Evolutionary conservation across 2,113 vertebrate genomes (phyloP).

Genomic region (Pluvianellus socialis): DNA sequence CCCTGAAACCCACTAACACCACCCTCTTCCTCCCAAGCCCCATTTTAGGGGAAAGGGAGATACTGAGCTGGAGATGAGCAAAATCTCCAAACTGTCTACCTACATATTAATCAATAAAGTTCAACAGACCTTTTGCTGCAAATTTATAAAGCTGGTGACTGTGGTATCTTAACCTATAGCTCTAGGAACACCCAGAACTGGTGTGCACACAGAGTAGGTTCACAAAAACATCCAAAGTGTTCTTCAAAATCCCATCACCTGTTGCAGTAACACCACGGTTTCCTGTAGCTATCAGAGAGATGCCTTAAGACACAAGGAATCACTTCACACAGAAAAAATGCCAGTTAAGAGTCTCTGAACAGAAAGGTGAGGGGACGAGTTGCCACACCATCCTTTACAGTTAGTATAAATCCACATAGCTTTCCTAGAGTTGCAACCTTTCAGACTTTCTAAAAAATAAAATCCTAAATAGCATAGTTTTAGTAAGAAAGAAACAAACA

Average conservation of each 20-base stretch:
- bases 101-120: accelerated
- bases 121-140: background rate
- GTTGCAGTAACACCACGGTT: background rate
- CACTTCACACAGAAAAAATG: background rate
- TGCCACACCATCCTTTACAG: background rate
- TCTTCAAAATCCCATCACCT: background rate
- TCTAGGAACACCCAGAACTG: background rate
- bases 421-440: background rate
- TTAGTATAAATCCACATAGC: background rate
- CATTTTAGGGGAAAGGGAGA: background rate
- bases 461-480: background rate
- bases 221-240: accelerated
- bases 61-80: background rate
- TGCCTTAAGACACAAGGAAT: background rate
- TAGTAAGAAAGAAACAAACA: background rate
- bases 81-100: background rate
- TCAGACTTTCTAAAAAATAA: background rate
- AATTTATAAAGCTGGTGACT: background rate
- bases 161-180: background rate
- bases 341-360: background rate
- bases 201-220: background rate
- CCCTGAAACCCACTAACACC: background rate
- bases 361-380: background rate
- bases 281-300: background rate
- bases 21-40: background rate